Conservation (phyloP, 2,797 vertebrate species). For the Pteropus rufus region DNA sequence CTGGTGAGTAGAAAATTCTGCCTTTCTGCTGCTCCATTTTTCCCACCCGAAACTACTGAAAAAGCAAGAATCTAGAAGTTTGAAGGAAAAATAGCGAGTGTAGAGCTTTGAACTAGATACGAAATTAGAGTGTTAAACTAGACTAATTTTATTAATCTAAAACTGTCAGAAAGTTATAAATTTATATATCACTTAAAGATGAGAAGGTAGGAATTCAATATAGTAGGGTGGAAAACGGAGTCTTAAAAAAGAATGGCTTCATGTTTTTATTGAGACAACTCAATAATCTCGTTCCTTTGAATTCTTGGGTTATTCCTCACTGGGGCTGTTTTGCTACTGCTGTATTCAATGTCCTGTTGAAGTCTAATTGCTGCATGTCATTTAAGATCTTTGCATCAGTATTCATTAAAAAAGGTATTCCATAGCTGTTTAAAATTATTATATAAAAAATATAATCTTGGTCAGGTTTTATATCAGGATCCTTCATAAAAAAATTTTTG, state of each 20-base stretch:
- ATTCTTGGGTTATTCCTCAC: neutral
- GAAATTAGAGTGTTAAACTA: neutral
- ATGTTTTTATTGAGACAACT: neutral
- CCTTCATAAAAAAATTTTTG: neutral
- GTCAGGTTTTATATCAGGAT: neutral
- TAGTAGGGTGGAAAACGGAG: neutral
- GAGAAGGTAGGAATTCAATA: neutral
- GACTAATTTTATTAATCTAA: neutral
- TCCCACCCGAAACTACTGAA: neutral
- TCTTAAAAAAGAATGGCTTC: neutral
- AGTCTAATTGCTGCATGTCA: neutral
- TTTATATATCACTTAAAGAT: neutral
- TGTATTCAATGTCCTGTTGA: neutral
- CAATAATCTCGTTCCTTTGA: neutral
- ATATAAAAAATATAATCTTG: neutral
- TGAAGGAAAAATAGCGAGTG: neutral
- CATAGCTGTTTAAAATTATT: neutral
- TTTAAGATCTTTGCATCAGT: neutral
- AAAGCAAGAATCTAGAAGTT: neutral
- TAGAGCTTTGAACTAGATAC: neutral
- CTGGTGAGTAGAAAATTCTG: neutral
- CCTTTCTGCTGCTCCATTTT: neutral
- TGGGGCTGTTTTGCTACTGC: neutral
- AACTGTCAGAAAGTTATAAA: neutral
- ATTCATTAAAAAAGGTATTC: neutral